These are phyloP conservation scores for Melanaphis sacchari DNA, from an alignment of 1,140 invertebrate species.

Conservation along the genomic window DNA sequence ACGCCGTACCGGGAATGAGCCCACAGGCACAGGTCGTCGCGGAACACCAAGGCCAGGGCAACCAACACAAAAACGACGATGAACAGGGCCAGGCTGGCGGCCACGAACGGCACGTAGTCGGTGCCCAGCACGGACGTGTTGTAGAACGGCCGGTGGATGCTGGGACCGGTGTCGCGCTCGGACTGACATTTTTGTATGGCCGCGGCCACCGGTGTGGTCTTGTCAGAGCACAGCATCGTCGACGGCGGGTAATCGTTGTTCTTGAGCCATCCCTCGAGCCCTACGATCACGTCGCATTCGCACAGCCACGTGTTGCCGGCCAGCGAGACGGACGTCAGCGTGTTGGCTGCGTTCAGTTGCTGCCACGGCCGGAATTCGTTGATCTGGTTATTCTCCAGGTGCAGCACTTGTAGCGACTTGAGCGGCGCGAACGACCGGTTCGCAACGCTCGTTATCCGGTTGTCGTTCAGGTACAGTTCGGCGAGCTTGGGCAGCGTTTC, in stretches of 20 bases:
- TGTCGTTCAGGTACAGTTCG: constrained; percentile 87
- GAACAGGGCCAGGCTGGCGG: constrained; percentile 77
- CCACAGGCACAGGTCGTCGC: constrained; percentile 75
- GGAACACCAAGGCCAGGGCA: constrained; percentile 75
- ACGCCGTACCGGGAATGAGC: constrained; percentile 85
- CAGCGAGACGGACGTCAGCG: constrained; percentile 69
- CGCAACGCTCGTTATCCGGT: constrained; percentile 82
- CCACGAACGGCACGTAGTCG: constrained; percentile 76
- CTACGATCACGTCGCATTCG: constrained; percentile 72
- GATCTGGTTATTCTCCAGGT: constrained; percentile 86
- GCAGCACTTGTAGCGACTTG: constrained; percentile 80
- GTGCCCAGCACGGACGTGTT: constrained; percentile 67
- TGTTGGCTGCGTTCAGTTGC: constrained; percentile 66
- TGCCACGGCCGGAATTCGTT: constrained; percentile 68
- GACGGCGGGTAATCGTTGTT: constrained; percentile 68
- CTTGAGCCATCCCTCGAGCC: constrained; percentile 72
- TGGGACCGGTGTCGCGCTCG: constrained; percentile 70
- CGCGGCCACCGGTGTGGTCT: constrained; percentile 67
- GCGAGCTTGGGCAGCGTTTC: constrained; percentile 79
- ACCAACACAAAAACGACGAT: constrained; percentile 78
- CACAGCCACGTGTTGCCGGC: constrained; percentile 78
- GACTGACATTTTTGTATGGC: constrained; percentile 70
- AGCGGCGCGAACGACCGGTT: constrained; percentile 84
- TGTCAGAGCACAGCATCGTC: constrained; percentile 69
- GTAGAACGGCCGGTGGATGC: constrained; percentile 69